A percentile compares a stretch with the other conserved stretches of the same genome.
Evolutionary conservation across 2,888 invertebrate species (phyloP).

Genomic region (Lasioglossum figueresi): DNA sequence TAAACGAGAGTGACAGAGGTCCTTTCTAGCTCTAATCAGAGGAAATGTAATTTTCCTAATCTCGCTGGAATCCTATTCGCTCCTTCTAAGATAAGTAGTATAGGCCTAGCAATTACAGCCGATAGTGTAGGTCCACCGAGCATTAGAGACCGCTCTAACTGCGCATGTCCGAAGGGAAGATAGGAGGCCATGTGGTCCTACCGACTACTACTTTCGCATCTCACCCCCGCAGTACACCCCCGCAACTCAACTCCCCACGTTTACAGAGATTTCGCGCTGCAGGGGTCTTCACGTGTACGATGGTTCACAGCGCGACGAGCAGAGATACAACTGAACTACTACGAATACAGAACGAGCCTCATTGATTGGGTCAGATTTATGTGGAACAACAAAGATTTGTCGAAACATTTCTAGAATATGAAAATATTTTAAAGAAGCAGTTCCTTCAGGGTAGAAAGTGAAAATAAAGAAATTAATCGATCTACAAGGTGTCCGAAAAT

Average conservation of each 20-base stretch:
- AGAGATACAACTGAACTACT: not conserved
- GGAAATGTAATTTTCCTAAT: not conserved
- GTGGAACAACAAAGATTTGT: not conserved
- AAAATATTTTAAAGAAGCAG: not conserved
- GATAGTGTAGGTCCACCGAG: constrained; percentile 73
- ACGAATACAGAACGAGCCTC: not conserved
- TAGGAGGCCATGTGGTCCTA: not conserved
- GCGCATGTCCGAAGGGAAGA: constrained; percentile 25
- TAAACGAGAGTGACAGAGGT: not conserved
- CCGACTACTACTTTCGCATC: not conserved
- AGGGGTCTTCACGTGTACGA: not conserved
- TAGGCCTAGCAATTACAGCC: constrained; percentile 9
- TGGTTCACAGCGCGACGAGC: not conserved
- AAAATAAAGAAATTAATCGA: not conserved
- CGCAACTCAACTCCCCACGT: not conserved
- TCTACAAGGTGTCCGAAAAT: no score
- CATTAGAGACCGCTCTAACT: constrained; percentile 59
- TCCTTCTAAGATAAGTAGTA: not conserved
- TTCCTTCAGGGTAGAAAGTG: not conserved
- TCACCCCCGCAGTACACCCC: not conserved
- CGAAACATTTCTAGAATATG: not conserved
- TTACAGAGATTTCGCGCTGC: not conserved
- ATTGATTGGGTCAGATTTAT: not conserved
- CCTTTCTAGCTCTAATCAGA: not conserved
- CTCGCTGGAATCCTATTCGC: not conserved